Percentiles rank a stretch among this genome's conserved stretches.
These are phyloP conservation scores for Cichlasoma orientale DNA, from an alignment of 2,797 vertebrate species.

Conservation along the genomic window DNA sequence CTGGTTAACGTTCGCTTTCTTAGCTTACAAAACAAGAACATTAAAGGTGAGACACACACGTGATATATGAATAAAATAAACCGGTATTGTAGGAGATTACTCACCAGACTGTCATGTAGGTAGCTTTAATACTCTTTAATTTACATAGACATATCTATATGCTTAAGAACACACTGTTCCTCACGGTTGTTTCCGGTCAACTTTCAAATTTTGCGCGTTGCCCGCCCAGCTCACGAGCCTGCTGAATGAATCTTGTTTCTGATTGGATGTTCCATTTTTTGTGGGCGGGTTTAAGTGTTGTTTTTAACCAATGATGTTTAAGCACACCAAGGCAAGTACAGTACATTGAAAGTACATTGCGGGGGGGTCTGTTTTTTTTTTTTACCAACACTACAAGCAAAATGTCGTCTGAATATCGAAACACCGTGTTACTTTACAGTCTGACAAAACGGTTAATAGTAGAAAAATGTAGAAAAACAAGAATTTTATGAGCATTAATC, in stretches of 20 bases:
- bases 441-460: not conserved
- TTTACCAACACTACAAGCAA: not conserved
- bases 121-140: not conserved
- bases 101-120: conserved; percentile 53
- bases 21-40: not conserved
- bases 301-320: conserved; percentile 47
- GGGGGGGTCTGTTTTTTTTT: not conserved
- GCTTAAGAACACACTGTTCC: not conserved
- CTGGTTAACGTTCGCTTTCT: conserved; percentile 27
- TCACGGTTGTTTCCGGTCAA: conserved; percentile 69
- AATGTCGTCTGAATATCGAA: not conserved
- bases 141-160: not conserved
- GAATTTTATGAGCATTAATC: not conserved
- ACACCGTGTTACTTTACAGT: not conserved
- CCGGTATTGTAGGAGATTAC: not conserved
- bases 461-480: not conserved
- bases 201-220: conserved; percentile 85
- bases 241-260: not conserved
- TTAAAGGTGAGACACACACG: not conserved
- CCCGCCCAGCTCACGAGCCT: conserved; percentile 13
- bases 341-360: no score
- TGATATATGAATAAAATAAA: not conserved
- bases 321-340: not conserved
- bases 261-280: conserved; percentile 46
- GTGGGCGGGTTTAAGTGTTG: conserved; percentile 19